Conservation (phyloP, 2,888 invertebrate genomes). For the Selenia dentaria region DNA sequence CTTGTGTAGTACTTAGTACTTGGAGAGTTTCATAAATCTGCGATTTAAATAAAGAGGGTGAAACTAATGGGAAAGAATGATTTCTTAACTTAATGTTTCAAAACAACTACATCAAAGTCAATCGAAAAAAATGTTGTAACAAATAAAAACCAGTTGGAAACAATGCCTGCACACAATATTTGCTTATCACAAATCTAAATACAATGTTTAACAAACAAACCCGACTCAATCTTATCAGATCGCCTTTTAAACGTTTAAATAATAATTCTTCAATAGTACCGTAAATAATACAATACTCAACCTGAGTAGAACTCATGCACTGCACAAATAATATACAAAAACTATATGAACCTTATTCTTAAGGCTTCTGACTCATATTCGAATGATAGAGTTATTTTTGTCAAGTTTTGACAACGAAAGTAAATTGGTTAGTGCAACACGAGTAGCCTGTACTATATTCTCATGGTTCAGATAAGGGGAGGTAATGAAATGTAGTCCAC, state of each 20-base stretch:
- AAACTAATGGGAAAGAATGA: too few relatives aligned
- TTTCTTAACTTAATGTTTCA: too few relatives aligned
- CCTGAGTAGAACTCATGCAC: too few relatives aligned
- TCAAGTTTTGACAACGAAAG: background rate
- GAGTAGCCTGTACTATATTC: conserved; percentile 17
- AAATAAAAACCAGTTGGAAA: conserved; percentile 11
- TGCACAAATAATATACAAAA: background rate
- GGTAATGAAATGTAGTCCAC: conserved; percentile 39
- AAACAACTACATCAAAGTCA: too few relatives aligned
- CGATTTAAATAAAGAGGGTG: too few relatives aligned
- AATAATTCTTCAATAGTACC: conserved; percentile 18
- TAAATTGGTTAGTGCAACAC: conserved; percentile 3
- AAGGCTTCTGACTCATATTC: background rate
- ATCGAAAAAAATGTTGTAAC: too few relatives aligned
- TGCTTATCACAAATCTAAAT: conserved; percentile 27
- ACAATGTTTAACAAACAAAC: conserved; percentile 21
- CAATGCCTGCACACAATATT: conserved; percentile 1
- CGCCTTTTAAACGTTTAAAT: conserved; percentile 18
- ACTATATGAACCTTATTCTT: background rate
- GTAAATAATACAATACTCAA: conserved; percentile 2
- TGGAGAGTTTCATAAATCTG: too few relatives aligned
- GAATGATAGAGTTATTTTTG: background rate
- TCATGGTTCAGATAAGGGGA: conserved; percentile 30
- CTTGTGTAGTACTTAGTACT: too few relatives aligned
- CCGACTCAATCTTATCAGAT: conserved; percentile 43